phyloP scores from a whole-genome alignment of 2,113 vertebrate species.

The Amphilophus citrinellus region DNA sequence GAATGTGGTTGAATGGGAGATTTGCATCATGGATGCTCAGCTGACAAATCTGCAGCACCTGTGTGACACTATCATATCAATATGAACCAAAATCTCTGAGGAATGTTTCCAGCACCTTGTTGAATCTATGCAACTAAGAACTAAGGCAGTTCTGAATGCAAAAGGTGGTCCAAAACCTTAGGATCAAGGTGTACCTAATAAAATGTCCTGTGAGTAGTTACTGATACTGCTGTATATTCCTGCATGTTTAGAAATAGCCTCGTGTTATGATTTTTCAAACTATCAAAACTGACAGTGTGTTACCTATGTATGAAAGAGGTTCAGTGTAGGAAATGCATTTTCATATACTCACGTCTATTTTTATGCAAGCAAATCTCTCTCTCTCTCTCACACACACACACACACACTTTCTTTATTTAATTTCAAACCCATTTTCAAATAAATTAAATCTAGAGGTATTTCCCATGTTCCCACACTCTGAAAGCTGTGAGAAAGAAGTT shows the following conservation, averaged over 20 bases:
- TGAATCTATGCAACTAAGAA: background rate
- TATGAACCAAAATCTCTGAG: background rate
- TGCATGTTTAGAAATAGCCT: background rate
- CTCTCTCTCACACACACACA: background rate
- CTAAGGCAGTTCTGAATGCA: background rate
- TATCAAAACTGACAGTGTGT: background rate
- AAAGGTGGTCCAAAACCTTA: background rate
- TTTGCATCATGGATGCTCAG: background rate
- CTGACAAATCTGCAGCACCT: background rate
- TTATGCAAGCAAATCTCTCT: background rate
- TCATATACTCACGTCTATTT: background rate
- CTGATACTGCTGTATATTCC: background rate
- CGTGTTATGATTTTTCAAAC: background rate
- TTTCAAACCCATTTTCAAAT: slow-evolving; percentile 18
- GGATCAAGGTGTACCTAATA: background rate
- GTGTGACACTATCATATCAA: background rate
- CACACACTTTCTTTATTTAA: background rate
- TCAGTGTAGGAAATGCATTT: background rate
- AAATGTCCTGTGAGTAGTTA: background rate
- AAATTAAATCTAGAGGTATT: slow-evolving; percentile 23
- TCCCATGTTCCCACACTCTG: slow-evolving; percentile 1
- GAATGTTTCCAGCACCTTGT: background rate
- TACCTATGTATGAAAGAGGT: background rate
- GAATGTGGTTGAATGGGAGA: background rate
- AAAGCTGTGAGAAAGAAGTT: slow-evolving; percentile 11